A percentile compares a stretch with the other conserved stretches of the same genome.
These are phyloP conservation scores for Zoanthus sociatus DNA, from an alignment of 92 coral and sea anemone species.

Conservation along the genomic window DNA sequence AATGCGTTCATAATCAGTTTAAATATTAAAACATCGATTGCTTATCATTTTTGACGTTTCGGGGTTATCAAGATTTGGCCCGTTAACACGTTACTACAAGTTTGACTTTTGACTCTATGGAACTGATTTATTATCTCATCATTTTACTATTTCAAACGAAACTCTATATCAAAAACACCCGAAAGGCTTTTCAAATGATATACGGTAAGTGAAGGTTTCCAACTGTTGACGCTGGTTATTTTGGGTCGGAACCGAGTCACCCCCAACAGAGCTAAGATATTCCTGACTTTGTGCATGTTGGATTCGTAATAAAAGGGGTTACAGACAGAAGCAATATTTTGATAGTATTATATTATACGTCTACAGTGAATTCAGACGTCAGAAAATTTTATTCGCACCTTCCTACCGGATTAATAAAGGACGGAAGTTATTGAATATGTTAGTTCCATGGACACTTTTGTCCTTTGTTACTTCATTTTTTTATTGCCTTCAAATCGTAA, in stretches of 20 bases:
- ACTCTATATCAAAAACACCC: not conserved
- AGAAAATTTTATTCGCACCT: not conserved
- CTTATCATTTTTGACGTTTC: not conserved
- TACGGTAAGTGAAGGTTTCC: not conserved
- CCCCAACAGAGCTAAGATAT: slow-evolving; percentile 6
- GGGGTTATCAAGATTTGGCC: not conserved
- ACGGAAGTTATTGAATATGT: not conserved
- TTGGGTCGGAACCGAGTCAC: not conserved
- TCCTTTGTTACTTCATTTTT: not conserved
- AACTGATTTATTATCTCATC: not conserved
- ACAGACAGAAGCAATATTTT: not conserved
- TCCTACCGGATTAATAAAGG: not conserved
- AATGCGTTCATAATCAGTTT: not conserved
- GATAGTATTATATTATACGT: not conserved
- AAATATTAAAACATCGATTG: not conserved
- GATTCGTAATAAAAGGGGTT: not conserved
- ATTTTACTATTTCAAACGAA: not conserved
- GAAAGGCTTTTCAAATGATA: not conserved
- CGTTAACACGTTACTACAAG: not conserved
- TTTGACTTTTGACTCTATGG: not conserved
- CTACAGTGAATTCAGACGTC: not conserved
- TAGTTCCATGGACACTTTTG: not conserved
- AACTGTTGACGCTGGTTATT: not conserved
- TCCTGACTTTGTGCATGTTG: not conserved
- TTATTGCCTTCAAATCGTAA: not conserved